Evolutionary conservation across 2,888 invertebrate genomes (phyloP), one percentile per base, ranked within the genome.

Genomic region (Caradrina kadenii): DNA sequence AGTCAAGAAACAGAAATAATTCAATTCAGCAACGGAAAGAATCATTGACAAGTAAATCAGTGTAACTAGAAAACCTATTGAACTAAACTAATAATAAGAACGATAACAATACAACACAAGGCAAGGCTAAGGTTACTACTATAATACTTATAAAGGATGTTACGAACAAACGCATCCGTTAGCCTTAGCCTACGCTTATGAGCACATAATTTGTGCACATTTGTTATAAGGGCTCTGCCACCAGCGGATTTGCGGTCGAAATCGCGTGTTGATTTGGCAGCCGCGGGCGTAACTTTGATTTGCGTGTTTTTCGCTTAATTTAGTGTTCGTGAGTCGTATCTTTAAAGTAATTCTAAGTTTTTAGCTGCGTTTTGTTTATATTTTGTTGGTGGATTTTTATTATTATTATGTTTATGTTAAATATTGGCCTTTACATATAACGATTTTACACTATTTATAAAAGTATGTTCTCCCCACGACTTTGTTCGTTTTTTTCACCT

Each of bases 101-200:
- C 56, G 15, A 50, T 59, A 58, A 15, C 26, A 39, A 39, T 11
- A 39, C 39, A 54, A n/a, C 17, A 58, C 73, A 82, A 82, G 73
- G 82, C 73, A 82, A 82, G 73, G 82, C 69, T 69, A 82, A 82
- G 82, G 81, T 81, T 79, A 78, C 76, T 62, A 81, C 76, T 69
- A 68, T 61, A 61, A 50, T 75, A 58, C 56, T 49, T 53, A 31
- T 73, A 77, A 56, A 79, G 77, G 81, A 83, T 73, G 72, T 82
- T 76, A 80, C 75, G 76, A 76, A 77, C 63, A 61, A 22, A 76
- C 35, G 64, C 69, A 79, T 87, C 87, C 87, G 81, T 54, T 76
- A 77, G 69, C 87, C 87, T 87, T 69, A 81, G 76, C 72, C 64
- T 68, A 79, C 78, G 67, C 26, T 39, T 69, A 72, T 73, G 69